Evolutionary conservation across 2,113 vertebrate species (phyloP).

Genomic region (Trichomycterus rosablanca): DNA sequence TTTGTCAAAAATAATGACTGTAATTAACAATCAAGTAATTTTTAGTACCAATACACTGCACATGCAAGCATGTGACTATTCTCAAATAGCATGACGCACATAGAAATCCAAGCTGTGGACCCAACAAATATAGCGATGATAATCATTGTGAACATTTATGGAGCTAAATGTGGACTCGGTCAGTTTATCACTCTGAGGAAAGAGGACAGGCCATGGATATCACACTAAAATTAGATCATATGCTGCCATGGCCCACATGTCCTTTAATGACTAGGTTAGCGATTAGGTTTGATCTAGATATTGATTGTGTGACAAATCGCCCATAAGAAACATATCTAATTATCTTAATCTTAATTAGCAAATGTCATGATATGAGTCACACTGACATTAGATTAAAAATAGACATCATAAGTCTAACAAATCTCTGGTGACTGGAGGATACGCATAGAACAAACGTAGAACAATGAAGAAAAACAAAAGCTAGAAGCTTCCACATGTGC

Average conservation of each 20-base stretch:
- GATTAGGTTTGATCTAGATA: constrained; percentile 63
- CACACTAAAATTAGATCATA: constrained; percentile 26
- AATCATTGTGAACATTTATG: background rate
- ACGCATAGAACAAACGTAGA: background rate
- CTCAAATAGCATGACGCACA: no score
- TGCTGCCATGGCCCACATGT: constrained; percentile 44
- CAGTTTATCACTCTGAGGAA: constrained; percentile 7
- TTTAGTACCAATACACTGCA: background rate
- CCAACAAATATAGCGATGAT: background rate
- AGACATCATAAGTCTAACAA: background rate
- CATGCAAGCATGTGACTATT: background rate
- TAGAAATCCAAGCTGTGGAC: background rate
- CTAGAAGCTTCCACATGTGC: no score
- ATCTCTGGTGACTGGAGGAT: no score
- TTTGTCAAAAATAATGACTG: no score
- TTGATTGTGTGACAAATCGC: constrained; percentile 61
- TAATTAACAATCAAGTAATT: no score
- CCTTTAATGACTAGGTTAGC: constrained; percentile 68
- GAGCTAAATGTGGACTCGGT: background rate
- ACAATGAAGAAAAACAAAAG: no score
- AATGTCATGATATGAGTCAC: background rate
- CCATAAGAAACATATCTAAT: constrained; percentile 54
- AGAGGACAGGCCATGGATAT: constrained; percentile 1
- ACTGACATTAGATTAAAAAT: background rate
- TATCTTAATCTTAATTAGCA: constrained; percentile 19